These are phyloP conservation scores for Diarsia dahlii DNA, from an alignment of 2,888 invertebrate genomes.

Conservation along the genomic window DNA sequence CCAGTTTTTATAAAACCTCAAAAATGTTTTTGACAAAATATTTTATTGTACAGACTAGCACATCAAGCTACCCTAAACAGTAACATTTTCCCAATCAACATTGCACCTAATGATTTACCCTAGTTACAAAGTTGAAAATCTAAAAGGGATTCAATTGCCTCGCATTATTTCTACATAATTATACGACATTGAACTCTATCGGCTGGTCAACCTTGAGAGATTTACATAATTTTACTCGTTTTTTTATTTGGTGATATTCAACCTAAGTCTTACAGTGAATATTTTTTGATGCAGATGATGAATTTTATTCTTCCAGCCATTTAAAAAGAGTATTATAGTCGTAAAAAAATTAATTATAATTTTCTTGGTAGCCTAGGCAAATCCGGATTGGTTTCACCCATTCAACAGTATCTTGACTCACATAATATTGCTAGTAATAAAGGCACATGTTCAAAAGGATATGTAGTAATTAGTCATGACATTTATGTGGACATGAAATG, in stretches of 20 bases:
- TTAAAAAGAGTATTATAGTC: neutral
- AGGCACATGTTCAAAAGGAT: slow-evolving; percentile 8
- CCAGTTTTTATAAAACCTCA: neutral
- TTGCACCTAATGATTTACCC: too few species aligned
- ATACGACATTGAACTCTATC: slow-evolving; percentile 28
- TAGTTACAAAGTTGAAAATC: too few species aligned
- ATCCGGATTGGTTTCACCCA: slow-evolving; percentile 33
- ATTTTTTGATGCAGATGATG: neutral
- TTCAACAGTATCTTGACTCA: slow-evolving; percentile 9
- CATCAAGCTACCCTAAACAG: too few species aligned
- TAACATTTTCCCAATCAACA: too few species aligned
- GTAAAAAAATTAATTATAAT: neutral
- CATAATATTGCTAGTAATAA: slow-evolving; percentile 28
- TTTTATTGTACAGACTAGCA: neutral
- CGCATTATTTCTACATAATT: neutral
- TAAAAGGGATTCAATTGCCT: too few species aligned
- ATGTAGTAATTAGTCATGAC: slow-evolving; percentile 10
- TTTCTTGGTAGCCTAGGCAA: neutral
- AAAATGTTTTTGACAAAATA: neutral
- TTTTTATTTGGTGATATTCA: neutral
- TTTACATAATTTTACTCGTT: slow-evolving; percentile 19
- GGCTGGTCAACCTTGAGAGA: slow-evolving; percentile 11
- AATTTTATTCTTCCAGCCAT: neutral
- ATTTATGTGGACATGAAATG: neutral
- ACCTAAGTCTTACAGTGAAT: too few species aligned